A percentile compares a stretch with the other conserved stretches of the same genome.
Evolutionary conservation across 2,797 vertebrate genomes (phyloP).

Genomic region (Bovichtus diacanthus): DNA sequence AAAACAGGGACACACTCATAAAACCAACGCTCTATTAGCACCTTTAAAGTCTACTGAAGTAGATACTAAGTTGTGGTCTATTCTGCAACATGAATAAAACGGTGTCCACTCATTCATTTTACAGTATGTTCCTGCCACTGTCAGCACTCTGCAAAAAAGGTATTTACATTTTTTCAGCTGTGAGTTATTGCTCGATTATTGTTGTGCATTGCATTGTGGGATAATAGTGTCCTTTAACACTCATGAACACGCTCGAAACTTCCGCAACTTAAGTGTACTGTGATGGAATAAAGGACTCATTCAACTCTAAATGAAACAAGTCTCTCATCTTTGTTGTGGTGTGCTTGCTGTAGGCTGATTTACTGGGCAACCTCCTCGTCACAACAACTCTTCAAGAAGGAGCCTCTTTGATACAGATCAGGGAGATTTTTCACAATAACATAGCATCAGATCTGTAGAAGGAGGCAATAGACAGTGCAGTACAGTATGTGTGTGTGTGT

Average conservation of each 20-base stretch:
- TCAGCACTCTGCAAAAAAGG: background rate
- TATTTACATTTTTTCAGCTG: background rate
- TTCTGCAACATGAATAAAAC: background rate
- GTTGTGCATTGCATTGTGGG: background rate
- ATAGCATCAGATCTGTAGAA: slow-evolving; percentile 18
- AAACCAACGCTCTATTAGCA: background rate
- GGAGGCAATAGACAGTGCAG: slow-evolving; percentile 8
- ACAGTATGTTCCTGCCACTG: background rate
- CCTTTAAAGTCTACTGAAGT: background rate
- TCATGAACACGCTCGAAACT: background rate
- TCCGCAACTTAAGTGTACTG: background rate
- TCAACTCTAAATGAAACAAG: slow-evolving; percentile 1
- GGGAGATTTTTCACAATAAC: slow-evolving; percentile 13
- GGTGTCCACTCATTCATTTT: no score
- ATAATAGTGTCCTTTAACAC: background rate
- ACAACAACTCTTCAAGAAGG: slow-evolving; percentile 23
- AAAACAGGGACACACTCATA: background rate
- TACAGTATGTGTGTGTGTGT: slow-evolving; percentile 28
- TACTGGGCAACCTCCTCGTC: slow-evolving; percentile 18
- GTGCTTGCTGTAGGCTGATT: slow-evolving; percentile 11
- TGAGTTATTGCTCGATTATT: background rate
- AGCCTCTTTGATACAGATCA: slow-evolving; percentile 32
- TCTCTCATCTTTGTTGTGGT: background rate
- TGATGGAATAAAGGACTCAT: background rate
- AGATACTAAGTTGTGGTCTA: background rate